Evolutionary conservation across 2,888 invertebrate genomes (phyloP).

Genomic region (Ceramica pisi): DNA sequence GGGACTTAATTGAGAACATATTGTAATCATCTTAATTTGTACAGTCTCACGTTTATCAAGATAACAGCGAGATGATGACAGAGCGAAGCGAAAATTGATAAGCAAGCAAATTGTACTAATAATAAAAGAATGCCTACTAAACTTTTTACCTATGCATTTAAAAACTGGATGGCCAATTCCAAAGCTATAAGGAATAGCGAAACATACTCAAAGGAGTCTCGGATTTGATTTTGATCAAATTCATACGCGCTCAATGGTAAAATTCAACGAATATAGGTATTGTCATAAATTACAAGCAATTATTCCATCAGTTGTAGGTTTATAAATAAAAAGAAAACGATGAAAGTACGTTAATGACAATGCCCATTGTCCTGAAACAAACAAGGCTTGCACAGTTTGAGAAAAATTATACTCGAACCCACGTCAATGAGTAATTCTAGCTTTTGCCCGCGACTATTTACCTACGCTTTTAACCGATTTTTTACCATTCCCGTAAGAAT

Average conservation of each 20-base stretch:
- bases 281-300: slow-evolving; percentile 7
- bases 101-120: neutral
- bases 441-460: too few species aligned
- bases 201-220: too few species aligned
- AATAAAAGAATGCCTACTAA: too few species aligned
- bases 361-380: slow-evolving; percentile 14
- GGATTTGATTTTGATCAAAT: too few species aligned
- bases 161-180: too few species aligned
- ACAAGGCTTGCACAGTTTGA: neutral
- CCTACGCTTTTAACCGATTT: too few species aligned
- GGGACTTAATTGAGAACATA: slow-evolving; percentile 24
- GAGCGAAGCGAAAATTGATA: neutral
- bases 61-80: slow-evolving; percentile 22
- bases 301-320: neutral
- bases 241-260: too few species aligned
- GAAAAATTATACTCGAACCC: neutral
- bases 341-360: slow-evolving; percentile 7
- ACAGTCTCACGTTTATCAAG: slow-evolving; percentile 39
- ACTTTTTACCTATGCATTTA: too few species aligned
- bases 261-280: too few species aligned
- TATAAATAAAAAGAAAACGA: neutral
- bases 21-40: slow-evolving; percentile 23
- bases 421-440: too few species aligned
- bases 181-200: too few species aligned
- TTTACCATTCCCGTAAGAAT: too few species aligned